Base-by-base conservation (phyloP, 2,888 invertebrate genomes). In the Malthinus seriepunctatus region DNA sequence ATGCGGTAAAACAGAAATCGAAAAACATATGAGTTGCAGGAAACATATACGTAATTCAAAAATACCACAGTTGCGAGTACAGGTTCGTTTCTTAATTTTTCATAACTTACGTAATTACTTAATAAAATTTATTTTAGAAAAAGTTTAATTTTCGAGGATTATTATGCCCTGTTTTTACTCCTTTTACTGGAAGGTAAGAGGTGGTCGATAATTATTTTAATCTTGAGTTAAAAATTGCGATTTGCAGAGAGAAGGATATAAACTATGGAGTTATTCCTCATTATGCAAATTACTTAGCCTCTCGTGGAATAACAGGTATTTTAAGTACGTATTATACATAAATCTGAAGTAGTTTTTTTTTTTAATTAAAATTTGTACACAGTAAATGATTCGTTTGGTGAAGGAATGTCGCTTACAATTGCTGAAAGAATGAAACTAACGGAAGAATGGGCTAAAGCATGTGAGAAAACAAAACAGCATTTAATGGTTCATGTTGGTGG, bases 1-100 rank as follows among this genome's bases (percentile, higher is more conserved):
- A 65, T 76, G 76, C 60, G 76, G 76, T 7, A 75, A 73, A 62
- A 74, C 75, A 3, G 77, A 75, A 61, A 73, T 77, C 8, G 71
- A 75, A 52, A 75, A 76, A 62, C 77, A 77, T 52, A 77, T 77
- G 77, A 65, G 71, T 12, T 74, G 75, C 7, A 71, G 74, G 64
- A 77, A 77, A 53, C 77, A 77, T 57, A 66, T 69, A 56, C 67
- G 67, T 53, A 74, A 75, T 52, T 55, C 64, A 4, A 59, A 52
- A 47, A 11, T 53, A 10, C 46, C 49, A 12, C 56, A 53, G 46
- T 35, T 53, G 39, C 32, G 56, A 52, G 53, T 56, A 9, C 62
- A 62, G 62, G 62, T 62, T 53, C 6, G 32, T n/a, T n/a, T n/a
- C 10, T 39, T 8, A 23, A 8, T 31, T 44, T 15, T 23, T 11